Base-by-base conservation (phyloP, 2,888 invertebrate species). In the Cabera pusaria region DNA sequence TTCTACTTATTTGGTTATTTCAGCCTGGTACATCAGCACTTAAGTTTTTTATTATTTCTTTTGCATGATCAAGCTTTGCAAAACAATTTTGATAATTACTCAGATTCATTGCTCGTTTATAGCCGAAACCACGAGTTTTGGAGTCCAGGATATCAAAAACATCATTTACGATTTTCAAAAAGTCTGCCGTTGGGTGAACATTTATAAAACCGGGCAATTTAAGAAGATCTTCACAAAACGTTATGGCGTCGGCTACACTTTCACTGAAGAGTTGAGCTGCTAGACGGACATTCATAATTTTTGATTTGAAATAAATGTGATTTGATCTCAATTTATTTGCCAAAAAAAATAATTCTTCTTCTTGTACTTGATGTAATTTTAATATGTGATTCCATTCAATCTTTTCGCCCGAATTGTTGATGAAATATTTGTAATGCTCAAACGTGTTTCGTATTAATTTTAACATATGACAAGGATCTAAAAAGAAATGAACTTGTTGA, bases 391-490 rank as follows among this genome's bases (percentile, higher is more conserved):
- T 3, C 26, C 16, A 26, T 2, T 26, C 4, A 26, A 26, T 26
- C 6, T 26, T 17, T 6, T 27, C 5, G 1, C 5, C 20, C 1
- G 14, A 14, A 3, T 19, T 5, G 1, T 2, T 12, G 6, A 11
- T 5, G 12, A 40, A 24, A 23, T 2, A 44, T 12, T 26, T 16
- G 7, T 43, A 47, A 29, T 31, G n/a, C 12, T 34, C 33, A 7
- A 44, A 48, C 7, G 25, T 8, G 31, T 52, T 52, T 19, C 49
- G 21, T 4, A 47, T 16, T 2, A 48, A 39, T 34, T 54, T 54
- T 14, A 54, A n/a, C 42, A 54, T 48, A 23, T 55, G 51, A 8
- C 41, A 26, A 1, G 49, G 46, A 26, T 55, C 49, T 16, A 45
- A 22, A 37, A 50, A 49, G 11, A 46, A 43, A 36, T 14, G 14